Base-by-base conservation (phyloP, 1,140 invertebrate genomes). In the Bombus soroeensis region DNA sequence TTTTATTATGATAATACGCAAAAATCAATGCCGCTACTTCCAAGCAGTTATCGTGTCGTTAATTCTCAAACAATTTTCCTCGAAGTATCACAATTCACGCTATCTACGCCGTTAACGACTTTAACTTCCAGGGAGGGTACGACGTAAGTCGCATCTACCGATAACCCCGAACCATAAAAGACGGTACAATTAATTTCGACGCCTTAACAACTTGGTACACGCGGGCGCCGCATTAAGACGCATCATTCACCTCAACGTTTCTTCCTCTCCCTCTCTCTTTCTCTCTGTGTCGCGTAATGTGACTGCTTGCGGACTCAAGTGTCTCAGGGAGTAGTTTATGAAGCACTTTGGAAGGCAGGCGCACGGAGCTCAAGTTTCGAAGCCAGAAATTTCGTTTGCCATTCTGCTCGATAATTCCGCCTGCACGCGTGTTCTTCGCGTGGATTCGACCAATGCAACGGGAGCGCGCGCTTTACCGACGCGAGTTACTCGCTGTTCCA, bases 131-230 rank as follows among this genome's bases (percentile, higher is more conserved):
- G 47, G 5, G 18, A 22, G 18, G 22, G 18, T 53, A 53, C 18
- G 18, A 22, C 47, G 47, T 53, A 53, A 53, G 47, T 22, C 15
- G 25, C 34, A 41, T 59, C 10, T 53, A 47, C 39, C n/a, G 59
- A 47, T 68, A 64, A 70, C 22, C 12, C 15, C 25, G 1, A 37
- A 41, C 32, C 53, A 25, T 47, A 71, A 72, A 78, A 79, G 64
- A 79, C 12, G 68, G 34, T 32, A 79, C 47, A 53, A 47, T 79
- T 72, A 84, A 84, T 79, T 79, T 72, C 34, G 18, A 74, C 83
- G 70, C 28, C 59, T 85, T 74, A 81, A 80, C 43, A 81, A 85
- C 68, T 81, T 39, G 22, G 71, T 62, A 71, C 47, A 57, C n/a
- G 37, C 43, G 34, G 15, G 12, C 9, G 25, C n/a, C n/a, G n/a